Base-by-base conservation (phyloP, 1,140 invertebrate species). In the Magallana angulata region DNA sequence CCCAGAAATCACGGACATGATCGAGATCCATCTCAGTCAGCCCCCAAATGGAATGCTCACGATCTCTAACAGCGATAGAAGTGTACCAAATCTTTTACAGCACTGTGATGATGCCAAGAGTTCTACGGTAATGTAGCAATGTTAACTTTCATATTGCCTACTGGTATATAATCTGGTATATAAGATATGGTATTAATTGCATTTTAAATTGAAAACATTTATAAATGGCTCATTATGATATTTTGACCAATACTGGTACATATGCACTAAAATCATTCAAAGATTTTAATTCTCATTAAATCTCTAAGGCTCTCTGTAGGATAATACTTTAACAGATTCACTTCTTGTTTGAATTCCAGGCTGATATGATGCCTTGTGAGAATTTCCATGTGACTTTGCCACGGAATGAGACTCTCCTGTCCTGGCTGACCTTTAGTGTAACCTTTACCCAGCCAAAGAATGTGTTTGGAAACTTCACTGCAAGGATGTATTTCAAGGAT, bases 401-500 rank as follows among this genome's bases (percentile, higher is more conserved):
- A 7, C 24, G 84, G 30, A n/a, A 62, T 36, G 57, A 48, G n/a
- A 16, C 7, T 1, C 48, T 84, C 6, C 81, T 89, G 68, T 84
- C 82, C 6, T 89, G 85, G 88, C 7, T 85, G 24, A 85, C 81
- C 56, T 62, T 81, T 30, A 68, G 24, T 60, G 18, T 89, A 8
- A 87, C 36, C 9, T 89, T 81, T 18, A 81, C 24, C 7, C 88
- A 86, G 48, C 16, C 81, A 16, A 64, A 48, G 2, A 36, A 36
- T 3, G 58, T 62, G 9, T 64, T 36, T 71, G 88, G 88, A 24
- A 80, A 87, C 68, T 84, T 82, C n/a, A 24, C 62, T n/a, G n/a
- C 64, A 14, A 86, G 68, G 60, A 58, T 87, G 14, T 89, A 87
- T 85, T 57, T 89, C 2, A 86, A 64, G 11, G 88, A 89, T 58